Evolutionary conservation across 1,140 invertebrate genomes (phyloP).

Genomic region (Metopolophium dirhodum): DNA sequence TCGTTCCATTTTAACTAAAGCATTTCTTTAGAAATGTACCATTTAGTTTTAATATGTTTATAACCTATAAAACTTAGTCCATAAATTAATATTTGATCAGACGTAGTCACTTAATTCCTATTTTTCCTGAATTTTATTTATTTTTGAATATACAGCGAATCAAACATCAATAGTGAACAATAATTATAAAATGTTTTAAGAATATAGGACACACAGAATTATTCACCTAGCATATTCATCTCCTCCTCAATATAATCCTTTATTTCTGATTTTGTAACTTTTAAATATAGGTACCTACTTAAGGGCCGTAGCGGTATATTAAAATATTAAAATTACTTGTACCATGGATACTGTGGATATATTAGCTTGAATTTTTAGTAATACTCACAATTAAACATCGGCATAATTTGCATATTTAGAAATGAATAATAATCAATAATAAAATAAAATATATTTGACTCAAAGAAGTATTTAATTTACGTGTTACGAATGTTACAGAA

Average conservation of each 20-base stretch:
- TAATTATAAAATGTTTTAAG: not conserved
- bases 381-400: not conserved
- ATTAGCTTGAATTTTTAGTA: not conserved
- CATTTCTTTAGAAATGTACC: not conserved
- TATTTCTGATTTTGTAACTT: not conserved
- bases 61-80: not conserved
- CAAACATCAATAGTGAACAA: not conserved
- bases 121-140: not conserved
- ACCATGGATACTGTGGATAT: not conserved
- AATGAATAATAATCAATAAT: not conserved
- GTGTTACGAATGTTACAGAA: no score
- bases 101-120: not conserved
- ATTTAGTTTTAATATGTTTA: not conserved
- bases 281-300: not conserved
- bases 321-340: not conserved
- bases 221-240: not conserved
- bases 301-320: not conserved
- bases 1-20: no score
- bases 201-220: not conserved
- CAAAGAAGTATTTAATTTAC: no score
- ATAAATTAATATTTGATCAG: not conserved
- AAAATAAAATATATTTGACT: no score
- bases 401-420: not conserved
- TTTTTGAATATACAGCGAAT: not conserved
- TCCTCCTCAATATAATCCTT: not conserved